Base-by-base conservation (phyloP, 2,888 invertebrate genomes). In the Lepidocyrtoides sp. region DNA sequence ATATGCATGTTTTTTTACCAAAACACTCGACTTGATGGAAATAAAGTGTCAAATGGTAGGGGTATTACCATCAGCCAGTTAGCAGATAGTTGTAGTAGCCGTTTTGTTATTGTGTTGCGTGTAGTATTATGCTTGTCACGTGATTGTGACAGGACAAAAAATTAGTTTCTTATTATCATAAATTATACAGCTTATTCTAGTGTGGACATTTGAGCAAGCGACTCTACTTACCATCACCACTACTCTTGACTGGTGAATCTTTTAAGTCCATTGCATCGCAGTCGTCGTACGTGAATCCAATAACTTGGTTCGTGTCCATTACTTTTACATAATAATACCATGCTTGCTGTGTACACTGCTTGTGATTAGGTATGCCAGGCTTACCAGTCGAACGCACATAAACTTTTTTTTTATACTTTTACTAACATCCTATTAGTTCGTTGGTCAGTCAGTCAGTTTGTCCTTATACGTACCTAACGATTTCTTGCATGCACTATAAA, bases 121-220 rank as follows among this genome's bases (percentile, higher is more conserved):
- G 20, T 83, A 29, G 20, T 29, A 69, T 51, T 66, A 83, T 83
- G 69, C 69, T 48, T 83, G 51, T 69, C 83, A 83, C 69, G 66
- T 83, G 83, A 83, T 66, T 83, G 29, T 48, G 51, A 69, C 83
- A 83, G 44, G 69, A 69, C 41, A 66, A 83, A 69, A 83, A 83
- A 83, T 66, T 66, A n/a, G 26, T 69, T 84, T 69, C 44, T 51
- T 69, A 84, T 69, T 48, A 51, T 69, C 51, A 84, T 54, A 69
- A 82, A 82, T 82, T 63, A 54, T 63, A 82, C 41, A 44, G 20
- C 17, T 44, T 41, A 44, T 44, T 75, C 26, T 75, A 66, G 66
- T 66, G 66, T 66, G 66, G 66, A 66, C 66, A 66, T 66, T 3
- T 32, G 32, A 66, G 66, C 66, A 66, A 66, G 66, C n/a, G 29